Conservation (phyloP, 2,797 vertebrate species). For the Molossus molossus region DNA sequence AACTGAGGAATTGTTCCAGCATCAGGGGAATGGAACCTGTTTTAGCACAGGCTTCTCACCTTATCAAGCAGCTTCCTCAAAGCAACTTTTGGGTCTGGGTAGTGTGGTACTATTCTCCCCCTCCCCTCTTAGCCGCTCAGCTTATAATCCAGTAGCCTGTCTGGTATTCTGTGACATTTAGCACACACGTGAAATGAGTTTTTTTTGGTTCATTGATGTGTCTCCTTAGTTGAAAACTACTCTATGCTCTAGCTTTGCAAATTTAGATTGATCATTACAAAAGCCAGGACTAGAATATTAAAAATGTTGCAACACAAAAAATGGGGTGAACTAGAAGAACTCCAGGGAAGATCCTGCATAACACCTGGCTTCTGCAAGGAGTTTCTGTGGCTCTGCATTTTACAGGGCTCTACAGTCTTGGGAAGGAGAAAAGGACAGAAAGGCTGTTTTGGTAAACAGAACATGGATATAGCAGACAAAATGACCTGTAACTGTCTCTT, state of each 20-base stretch:
- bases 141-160: constrained; percentile 26
- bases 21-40: neutral
- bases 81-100: neutral
- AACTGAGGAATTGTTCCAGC: constrained; percentile 10
- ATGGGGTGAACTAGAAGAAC: constrained; percentile 28
- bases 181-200: constrained; percentile 70
- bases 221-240: constrained; percentile 68
- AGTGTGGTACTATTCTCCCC: neutral
- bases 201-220: constrained; percentile 73
- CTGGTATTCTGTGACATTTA: constrained; percentile 53
- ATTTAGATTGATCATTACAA: constrained; percentile 71
- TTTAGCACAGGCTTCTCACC: constrained; percentile 17
- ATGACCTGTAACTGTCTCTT: constrained; percentile 16
- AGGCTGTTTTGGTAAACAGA: constrained; percentile 54
- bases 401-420: neutral
- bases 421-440: constrained; percentile 60
- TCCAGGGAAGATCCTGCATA: neutral
- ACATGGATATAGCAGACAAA: constrained; percentile 38
- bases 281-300: constrained; percentile 79
- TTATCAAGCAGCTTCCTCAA: neutral
- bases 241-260: constrained; percentile 70
- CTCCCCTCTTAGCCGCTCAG: neutral
- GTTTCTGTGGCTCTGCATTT: constrained; percentile 21
- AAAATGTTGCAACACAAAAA: constrained; percentile 76
- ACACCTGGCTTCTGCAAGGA: neutral